Conservation (phyloP, 2,888 invertebrate genomes). For the Sclerodermus sp. region DNA sequence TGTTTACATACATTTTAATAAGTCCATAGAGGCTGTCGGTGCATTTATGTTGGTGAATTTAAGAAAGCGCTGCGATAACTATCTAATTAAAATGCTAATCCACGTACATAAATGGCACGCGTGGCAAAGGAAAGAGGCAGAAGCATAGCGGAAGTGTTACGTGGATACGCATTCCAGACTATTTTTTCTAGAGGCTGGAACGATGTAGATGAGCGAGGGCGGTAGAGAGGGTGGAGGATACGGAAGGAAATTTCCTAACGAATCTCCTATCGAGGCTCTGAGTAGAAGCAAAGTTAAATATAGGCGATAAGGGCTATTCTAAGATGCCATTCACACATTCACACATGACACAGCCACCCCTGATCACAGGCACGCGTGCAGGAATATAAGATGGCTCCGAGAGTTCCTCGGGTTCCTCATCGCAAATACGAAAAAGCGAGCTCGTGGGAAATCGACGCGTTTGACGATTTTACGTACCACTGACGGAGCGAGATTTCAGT, state of each 20-base stretch:
- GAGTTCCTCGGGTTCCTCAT: too few species aligned
- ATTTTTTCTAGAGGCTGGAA: too few species aligned
- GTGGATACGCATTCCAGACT: too few species aligned
- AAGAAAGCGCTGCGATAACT: conserved; percentile 15
- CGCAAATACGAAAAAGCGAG: conserved; percentile 20
- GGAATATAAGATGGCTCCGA: conserved; percentile 30
- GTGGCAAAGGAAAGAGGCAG: not conserved
- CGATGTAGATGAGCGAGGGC: too few species aligned
- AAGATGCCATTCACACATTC: not conserved
- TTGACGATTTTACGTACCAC: not conserved
- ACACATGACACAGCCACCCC: conserved; percentile 5
- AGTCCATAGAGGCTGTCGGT: conserved; percentile 3
- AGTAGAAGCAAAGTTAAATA: too few species aligned
- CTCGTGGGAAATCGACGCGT: conserved; percentile 4
- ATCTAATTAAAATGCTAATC: conserved; percentile 24
- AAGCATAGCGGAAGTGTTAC: too few species aligned
- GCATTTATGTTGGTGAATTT: conserved; percentile 17
- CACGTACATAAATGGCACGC: conserved; percentile 11
- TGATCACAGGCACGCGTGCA: conserved; percentile 17
- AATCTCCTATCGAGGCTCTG: too few species aligned
- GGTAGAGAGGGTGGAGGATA: too few species aligned
- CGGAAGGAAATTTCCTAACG: too few species aligned
- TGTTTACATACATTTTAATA: too few species aligned
- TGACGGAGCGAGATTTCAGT: not conserved
- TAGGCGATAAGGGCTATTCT: too few species aligned